Evolutionary conservation across 2,888 invertebrate species (phyloP).

Genomic region (Xanthostigma xanthostigma): DNA sequence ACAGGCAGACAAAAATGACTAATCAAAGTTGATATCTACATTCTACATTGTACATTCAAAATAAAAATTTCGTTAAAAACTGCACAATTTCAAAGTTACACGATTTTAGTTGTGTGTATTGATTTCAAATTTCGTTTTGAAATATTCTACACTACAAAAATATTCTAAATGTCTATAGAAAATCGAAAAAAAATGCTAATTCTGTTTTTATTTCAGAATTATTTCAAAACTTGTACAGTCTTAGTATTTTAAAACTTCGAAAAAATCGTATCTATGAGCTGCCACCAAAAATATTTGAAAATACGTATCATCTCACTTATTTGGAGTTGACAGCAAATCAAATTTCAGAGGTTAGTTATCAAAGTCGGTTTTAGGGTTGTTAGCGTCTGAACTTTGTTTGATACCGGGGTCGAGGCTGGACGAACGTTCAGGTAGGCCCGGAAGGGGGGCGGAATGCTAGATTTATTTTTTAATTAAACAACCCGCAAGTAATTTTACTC

Average conservation of each 20-base stretch:
- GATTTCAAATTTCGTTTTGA: no score
- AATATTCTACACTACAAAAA: not conserved
- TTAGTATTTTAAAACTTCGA: conserved; percentile 38
- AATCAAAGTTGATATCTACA: no score
- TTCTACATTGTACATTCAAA: no score
- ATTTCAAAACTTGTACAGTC: conserved; percentile 33
- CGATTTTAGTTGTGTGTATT: not conserved
- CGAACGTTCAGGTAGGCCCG: no score
- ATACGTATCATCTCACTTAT: conserved; percentile 33
- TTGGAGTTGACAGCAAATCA: conserved; percentile 41
- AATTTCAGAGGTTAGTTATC: conserved; percentile 25
- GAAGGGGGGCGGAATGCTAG: no score
- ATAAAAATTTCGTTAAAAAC: not conserved
- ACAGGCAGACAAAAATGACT: no score
- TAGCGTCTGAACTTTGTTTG: no score
- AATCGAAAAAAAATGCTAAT: not conserved
- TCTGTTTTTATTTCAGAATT: conserved; percentile 14
- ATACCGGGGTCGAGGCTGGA: no score
- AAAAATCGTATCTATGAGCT: conserved; percentile 37
- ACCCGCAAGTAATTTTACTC: no score
- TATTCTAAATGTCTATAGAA: not conserved
- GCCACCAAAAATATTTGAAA: conserved; percentile 31
- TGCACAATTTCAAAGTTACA: not conserved
- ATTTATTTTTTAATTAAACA: no score
- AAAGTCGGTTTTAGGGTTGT: no score